phyloP scores from a whole-genome alignment of 2,113 vertebrate genomes.

The Fulmarus glacialis region DNA sequence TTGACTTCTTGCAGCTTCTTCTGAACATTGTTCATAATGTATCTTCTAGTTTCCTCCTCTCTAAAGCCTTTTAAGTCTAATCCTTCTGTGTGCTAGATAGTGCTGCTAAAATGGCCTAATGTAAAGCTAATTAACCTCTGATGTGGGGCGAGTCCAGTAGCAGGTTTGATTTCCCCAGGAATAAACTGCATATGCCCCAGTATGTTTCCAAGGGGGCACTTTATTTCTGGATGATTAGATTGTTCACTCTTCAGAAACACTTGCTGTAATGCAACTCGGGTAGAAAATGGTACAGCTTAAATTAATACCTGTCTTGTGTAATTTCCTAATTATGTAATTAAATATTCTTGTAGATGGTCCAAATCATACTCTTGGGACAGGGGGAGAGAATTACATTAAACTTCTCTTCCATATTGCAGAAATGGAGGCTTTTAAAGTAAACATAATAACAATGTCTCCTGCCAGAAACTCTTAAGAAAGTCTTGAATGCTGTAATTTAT shows the following conservation, averaged over 20 bases:
- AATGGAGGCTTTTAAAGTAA: neutral
- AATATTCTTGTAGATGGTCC: neutral
- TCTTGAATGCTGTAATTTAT: neutral
- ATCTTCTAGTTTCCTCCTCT: neutral
- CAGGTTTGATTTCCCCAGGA: neutral
- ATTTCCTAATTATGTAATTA: neutral
- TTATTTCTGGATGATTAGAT: neutral
- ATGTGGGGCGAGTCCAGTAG: neutral
- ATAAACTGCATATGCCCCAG: rapidly evolving
- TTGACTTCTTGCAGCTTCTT: neutral
- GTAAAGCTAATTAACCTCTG: neutral
- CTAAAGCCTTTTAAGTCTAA: neutral
- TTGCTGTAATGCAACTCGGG: neutral
- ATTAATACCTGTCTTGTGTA: neutral
- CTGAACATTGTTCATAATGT: neutral
- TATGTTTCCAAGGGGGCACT: rapidly evolving
- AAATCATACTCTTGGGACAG: neutral
- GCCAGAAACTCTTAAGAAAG: neutral
- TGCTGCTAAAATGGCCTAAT: neutral
- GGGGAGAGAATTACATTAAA: neutral
- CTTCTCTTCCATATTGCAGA: neutral
- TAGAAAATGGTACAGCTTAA: neutral
- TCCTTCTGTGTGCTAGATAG: neutral
- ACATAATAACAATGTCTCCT: neutral
- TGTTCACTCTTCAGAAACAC: neutral